Conservation (phyloP, 2,113 vertebrate species). For the Nycticebus coucang region DNA sequence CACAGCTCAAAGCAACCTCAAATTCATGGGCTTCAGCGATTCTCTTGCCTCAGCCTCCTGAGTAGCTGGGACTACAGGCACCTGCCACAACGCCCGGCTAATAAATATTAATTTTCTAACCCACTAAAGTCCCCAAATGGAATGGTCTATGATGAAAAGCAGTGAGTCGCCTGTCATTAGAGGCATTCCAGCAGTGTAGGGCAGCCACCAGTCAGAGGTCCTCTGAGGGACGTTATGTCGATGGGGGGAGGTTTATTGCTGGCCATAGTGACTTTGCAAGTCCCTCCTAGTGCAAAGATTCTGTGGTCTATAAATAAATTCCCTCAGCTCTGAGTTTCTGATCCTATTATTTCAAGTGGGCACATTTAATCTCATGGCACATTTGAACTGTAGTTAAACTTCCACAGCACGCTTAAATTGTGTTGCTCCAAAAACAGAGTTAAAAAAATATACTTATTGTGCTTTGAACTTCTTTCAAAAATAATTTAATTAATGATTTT, state of each 20-base stretch:
- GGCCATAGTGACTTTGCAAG: background rate
- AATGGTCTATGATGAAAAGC: background rate
- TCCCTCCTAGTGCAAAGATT: background rate
- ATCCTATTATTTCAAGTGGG: background rate
- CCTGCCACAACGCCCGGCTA: too few species aligned
- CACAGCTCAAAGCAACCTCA: too few species aligned
- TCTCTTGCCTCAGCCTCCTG: too few species aligned
- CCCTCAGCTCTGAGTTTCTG: background rate
- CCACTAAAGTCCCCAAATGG: background rate
- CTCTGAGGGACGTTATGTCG: background rate
- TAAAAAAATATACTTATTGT: too few species aligned
- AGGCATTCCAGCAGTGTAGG: background rate
- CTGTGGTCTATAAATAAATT: constrained; percentile 45
- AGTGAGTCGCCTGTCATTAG: background rate
- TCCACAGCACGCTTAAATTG: too few species aligned
- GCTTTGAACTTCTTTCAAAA: too few species aligned
- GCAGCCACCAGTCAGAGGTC: too few species aligned
- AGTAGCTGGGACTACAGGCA: too few species aligned
- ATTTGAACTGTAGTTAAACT: too few species aligned
- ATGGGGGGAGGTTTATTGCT: background rate
- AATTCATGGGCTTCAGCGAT: too few species aligned
- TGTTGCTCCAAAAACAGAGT: too few species aligned
- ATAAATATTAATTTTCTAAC: background rate
- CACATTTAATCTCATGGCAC: background rate
- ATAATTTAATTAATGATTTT: too few species aligned